Evolutionary conservation across 2,888 invertebrate genomes (phyloP), one percentile per base, ranked within the genome.

Genomic region (Ceraclea dissimilis): DNA sequence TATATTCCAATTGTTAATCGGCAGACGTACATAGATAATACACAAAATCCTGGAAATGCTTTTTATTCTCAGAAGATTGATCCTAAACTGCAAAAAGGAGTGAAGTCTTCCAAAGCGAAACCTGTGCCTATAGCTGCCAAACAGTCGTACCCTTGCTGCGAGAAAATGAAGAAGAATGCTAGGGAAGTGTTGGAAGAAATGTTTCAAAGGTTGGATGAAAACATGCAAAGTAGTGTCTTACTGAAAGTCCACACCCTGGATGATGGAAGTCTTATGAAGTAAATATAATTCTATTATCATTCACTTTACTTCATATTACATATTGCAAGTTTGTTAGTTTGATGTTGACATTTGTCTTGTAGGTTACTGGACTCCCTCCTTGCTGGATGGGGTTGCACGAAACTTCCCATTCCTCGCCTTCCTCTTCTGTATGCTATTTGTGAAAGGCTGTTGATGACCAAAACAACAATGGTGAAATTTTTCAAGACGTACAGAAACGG

Each of bases 161-260:
- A 26, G 4, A 48, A 54, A 47, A 20, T 51, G 26, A 53, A 44
- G 17, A 60, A 55, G n/a, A 58, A 44, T 21, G 60, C 60, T 19
- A 57, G 52, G 6, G 47, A 55, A 18, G 51, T 46, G 17, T 26
- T 60, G 48, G 55, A 57, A 44, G 50, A 57, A 33, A 60, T 60
- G 60, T 60, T 60, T 19, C 50, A 60, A 6, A 49, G 53, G n/a
- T 26, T 60, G n/a, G 60, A 60, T 50, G 33, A 50, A 13, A 55
- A 47, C 5, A 55, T 56, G 51, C 33, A 55, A 44, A 53, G 51
- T 6, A 50, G 48, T 4, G 52, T 60, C 5, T 46, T 20, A 11
- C n/a, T 49, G 16, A 48, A 46, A 48, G 53, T 60, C 2, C 60
- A 60, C 46, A 46, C 26, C 5, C 20, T 57, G 22, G 50, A 50